These are phyloP conservation scores for Adoxophyes honmai DNA, from an alignment of 1,140 invertebrate species.

Conservation along the genomic window DNA sequence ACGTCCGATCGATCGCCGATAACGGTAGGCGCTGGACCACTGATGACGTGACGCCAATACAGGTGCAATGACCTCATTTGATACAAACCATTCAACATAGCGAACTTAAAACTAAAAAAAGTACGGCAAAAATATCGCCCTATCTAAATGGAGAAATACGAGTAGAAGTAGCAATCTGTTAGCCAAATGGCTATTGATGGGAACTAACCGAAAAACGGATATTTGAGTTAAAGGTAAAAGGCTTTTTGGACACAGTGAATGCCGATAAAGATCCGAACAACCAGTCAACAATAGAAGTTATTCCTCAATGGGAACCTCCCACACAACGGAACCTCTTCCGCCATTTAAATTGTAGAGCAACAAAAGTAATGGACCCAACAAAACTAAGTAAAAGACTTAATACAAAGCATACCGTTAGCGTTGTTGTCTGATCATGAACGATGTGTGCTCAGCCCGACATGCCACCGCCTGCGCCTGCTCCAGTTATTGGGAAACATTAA, in stretches of 20 bases:
- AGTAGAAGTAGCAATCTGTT: too few relatives aligned
- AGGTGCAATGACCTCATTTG: slow-evolving; percentile 26
- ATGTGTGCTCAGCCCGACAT: slow-evolving; percentile 22
- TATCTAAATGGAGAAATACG: too few relatives aligned
- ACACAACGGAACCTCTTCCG: slow-evolving; percentile 54
- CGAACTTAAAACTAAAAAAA: neutral
- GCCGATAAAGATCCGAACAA: slow-evolving; percentile 30
- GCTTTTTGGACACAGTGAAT: slow-evolving; percentile 15
- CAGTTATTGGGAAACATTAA: slow-evolving; percentile 37
- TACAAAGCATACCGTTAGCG: slow-evolving; percentile 39
- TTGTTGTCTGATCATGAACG: slow-evolving; percentile 30
- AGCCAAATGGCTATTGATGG: too few relatives aligned
- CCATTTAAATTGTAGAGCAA: slow-evolving; percentile 38
- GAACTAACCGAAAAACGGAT: neutral
- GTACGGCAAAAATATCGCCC: neutral
- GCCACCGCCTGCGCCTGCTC: slow-evolving; percentile 14
- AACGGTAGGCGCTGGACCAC: slow-evolving; percentile 40
- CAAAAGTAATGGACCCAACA: slow-evolving; percentile 38
- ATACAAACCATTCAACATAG: slow-evolving; percentile 14
- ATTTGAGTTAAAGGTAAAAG: slow-evolving; percentile 3
- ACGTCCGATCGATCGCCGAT: slow-evolving; percentile 39
- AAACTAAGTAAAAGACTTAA: slow-evolving; percentile 37
- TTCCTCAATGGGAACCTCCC: slow-evolving; percentile 35
- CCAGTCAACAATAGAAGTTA: slow-evolving; percentile 33
- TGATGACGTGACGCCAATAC: slow-evolving; percentile 31